Conservation (phyloP, 1,140 invertebrate genomes). For the Eulimnadia texana region DNA sequence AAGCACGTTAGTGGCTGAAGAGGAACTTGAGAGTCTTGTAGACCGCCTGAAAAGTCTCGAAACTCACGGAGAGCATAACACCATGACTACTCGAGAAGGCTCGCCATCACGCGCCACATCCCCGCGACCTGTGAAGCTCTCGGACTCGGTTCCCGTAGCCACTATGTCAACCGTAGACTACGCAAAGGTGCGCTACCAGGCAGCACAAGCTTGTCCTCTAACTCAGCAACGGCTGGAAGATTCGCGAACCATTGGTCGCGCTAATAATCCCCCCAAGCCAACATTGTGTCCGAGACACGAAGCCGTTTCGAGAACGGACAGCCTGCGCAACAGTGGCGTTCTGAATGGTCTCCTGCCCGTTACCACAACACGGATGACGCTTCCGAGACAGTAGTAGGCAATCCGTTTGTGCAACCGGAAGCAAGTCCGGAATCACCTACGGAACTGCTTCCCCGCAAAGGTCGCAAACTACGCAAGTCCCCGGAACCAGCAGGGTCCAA, state of each 20-base stretch:
- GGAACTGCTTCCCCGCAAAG: constrained; percentile 26
- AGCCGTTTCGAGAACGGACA: constrained; percentile 25
- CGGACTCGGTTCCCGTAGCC: constrained; percentile 9
- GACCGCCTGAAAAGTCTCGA: constrained; percentile 14
- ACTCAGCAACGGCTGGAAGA: constrained; percentile 37
- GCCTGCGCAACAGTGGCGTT: constrained; percentile 20
- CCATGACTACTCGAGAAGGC: constrained; percentile 27
- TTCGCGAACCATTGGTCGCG: constrained; percentile 32
- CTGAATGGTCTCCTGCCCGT: constrained; percentile 24
- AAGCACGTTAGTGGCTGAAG: constrained; percentile 16
- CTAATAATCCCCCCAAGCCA: constrained; percentile 16
- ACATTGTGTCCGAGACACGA: constrained; percentile 24
- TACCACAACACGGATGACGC: constrained; percentile 26
- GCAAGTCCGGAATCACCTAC: constrained; percentile 31
- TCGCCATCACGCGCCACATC: constrained; percentile 6
- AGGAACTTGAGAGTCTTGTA: constrained; percentile 19
- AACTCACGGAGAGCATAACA: constrained; percentile 7
- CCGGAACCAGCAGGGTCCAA: constrained; percentile 9
- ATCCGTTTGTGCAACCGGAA: constrained; percentile 21
- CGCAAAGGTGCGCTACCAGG: constrained; percentile 46
- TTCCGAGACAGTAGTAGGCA: constrained; percentile 14
- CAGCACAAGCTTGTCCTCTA: constrained; percentile 35
- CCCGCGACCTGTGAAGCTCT: constrained; percentile 8
- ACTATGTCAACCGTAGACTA: constrained; percentile 41
- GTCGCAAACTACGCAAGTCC: constrained; percentile 22